Conservation (phyloP, 2,888 invertebrate genomes). For the Agelastica alni region DNA sequence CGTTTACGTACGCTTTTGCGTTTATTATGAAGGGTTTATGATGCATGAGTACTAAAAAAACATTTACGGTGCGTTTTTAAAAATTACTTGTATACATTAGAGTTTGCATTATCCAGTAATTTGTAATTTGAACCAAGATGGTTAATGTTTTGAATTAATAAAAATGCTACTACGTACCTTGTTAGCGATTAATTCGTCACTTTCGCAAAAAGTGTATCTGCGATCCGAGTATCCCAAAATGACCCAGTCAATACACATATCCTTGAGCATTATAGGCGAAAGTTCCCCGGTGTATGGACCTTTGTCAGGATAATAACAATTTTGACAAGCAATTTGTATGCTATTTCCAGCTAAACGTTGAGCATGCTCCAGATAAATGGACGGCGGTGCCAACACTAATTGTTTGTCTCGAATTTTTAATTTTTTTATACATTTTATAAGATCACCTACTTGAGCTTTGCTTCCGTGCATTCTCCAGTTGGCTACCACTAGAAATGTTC, state of each 20-base stretch:
- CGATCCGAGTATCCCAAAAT: slow-evolving; percentile 1
- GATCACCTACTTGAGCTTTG: neutral
- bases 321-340: neutral
- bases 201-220: neutral
- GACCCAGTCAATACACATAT: slow-evolving; percentile 3
- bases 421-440: slow-evolving; percentile 1
- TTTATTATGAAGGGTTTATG: too few species aligned
- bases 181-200: neutral
- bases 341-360: neutral
- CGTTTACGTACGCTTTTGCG: too few species aligned
- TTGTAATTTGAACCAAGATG: too few species aligned
- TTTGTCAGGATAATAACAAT: slow-evolving; percentile 2
- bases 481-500: neutral
- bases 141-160: too few species aligned
- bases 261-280: neutral
- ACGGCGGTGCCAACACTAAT: neutral
- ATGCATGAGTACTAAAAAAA: too few species aligned
- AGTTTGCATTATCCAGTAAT: too few species aligned
- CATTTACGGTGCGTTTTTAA: too few species aligned
- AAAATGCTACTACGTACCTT: too few species aligned
- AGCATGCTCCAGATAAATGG: neutral
- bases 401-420: slow-evolving; percentile 4
- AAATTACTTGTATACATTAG: too few species aligned
- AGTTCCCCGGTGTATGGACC: neutral
- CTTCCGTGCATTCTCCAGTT: slow-evolving; percentile 3